Base-by-base conservation (phyloP, 2,113 vertebrate species). In the Mandrillus leucophaeus region DNA sequence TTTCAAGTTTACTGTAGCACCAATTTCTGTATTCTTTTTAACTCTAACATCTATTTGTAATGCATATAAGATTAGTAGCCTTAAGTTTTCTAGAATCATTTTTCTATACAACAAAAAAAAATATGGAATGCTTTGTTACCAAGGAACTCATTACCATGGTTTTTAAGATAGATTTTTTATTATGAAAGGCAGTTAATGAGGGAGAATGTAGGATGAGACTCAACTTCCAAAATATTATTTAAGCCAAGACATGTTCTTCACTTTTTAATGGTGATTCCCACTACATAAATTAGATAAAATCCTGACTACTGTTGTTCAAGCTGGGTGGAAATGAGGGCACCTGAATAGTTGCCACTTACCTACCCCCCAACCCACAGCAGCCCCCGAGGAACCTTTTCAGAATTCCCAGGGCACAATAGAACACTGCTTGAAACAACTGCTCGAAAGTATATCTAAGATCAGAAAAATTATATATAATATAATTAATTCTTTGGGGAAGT, bases 41-140 rank as follows among this genome's bases (percentile, higher is more conserved):
- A 97, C 92, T 97, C 98, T 98, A 87, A 97, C 97, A 98, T 99
- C 98, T 99, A 97, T 98, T 99, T 98, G 98, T 98, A 96, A 87
- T 98, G 97, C 95, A 90, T 79, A 98, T 99, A 98, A 98, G 98
- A 98, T 98, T 97, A 97, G 91, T 98, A 97, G 98, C 90, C 96
- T 96, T 98, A 88, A 96, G 98, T 99, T 99, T 99, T 98, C 98
- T 98, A 98, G 98, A 98, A 97, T 88, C 97, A 98, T 98, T 98
- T 98, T 97, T 97, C 98, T 98, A 98, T 98, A 97, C 96, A 98
- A 61, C 25, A 30, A 64, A 11, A 98, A 98, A 97, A 97, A 98
- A 98, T 98, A 85, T 98, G 97, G 98, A 98, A 98, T 97, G 84
- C 89, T 92, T 98, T 98, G 98, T 99, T 98, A 93, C 95, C 96